Evolutionary conservation across 2,888 invertebrate genomes (phyloP), one percentile per base, ranked within the genome.

Genomic region (Acrobeloides nanus): DNA sequence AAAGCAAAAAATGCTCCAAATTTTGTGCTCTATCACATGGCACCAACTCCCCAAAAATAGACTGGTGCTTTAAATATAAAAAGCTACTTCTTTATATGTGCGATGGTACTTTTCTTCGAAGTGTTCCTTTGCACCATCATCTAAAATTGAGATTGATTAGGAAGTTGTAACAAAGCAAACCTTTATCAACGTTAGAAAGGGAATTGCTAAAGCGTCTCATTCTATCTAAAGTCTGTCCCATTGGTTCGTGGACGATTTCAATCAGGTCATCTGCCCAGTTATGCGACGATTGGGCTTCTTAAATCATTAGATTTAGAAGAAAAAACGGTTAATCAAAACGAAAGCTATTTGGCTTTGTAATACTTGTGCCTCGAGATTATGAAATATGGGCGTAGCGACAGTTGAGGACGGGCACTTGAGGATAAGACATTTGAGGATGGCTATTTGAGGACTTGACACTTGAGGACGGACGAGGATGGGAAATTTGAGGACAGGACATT

Each of bases 231-330:
- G 73, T 74, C 35, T 62, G 59, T 41, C 59, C 59, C 61, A 74
- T 72, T 26, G 73, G 73, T 51, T 73, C 73, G 26, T 64, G 59
- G 20, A 73, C 73, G 38, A 73, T 74, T 46, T 61, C 61, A 53
- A 74, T 72, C 55, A 73, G 58, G 47, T 74, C 64, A 46, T 74
- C 72, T 17, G 74, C 61, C 73, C 73, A 73, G n/a, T 61, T 46
- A 46, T 64, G 57, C 10, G 55, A 25, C 21, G 15, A 26, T 37
- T 15, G 27, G 29, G 47, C 42, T 37, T 41, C 42, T 41, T 42
- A 42, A 41, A 42, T 7, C 27, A n/a, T n/a, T n/a, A n/a, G n/a
- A n/a, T n/a, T n/a, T n/a, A n/a, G 29, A 29, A 12, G 29, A 29
- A 10, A 29, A 29, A 12, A 29, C 10, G 29, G 10, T 10, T 29